Percentiles rank a stretch among this genome's conserved stretches.
Conservation (phyloP, 2,797 vertebrate genomes). For the Neosilurus hyrtlii region DNA sequence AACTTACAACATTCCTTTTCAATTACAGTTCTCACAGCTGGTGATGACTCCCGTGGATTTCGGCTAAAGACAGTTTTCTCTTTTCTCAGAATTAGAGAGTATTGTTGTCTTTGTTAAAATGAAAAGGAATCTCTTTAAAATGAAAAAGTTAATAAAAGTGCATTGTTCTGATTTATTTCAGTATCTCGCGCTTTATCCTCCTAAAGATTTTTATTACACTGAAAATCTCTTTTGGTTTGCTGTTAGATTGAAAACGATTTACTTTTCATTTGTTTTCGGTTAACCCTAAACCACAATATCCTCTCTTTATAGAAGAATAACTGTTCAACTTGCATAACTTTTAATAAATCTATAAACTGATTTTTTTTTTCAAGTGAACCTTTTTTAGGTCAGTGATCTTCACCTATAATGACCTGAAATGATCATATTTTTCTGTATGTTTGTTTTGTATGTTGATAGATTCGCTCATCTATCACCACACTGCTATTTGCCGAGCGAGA, state of each 20-base stretch:
- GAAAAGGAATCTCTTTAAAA: neutral
- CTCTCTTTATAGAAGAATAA: neutral
- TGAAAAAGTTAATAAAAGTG: neutral
- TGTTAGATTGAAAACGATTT: neutral
- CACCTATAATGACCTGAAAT: neutral
- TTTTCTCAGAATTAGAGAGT: neutral
- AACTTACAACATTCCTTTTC: neutral
- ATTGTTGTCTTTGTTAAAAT: neutral
- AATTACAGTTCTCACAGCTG: neutral
- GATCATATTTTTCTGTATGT: neutral
- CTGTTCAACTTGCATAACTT: neutral
- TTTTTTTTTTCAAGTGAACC: neutral
- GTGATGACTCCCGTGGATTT: neutral
- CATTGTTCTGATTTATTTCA: conserved; percentile 7
- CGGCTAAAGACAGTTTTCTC: neutral
- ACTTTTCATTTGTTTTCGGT: conserved; percentile 34
- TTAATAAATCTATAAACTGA: neutral
- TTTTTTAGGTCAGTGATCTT: neutral
- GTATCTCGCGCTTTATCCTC: conserved; percentile 4
- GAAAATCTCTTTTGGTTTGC: neutral
- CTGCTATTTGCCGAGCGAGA: conserved; percentile 85
- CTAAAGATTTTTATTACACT: neutral
- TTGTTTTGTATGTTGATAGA: conserved; percentile 74
- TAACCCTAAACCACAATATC: conserved; percentile 24
- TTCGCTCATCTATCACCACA: conserved; percentile 87